Conservation (phyloP, 2,888 invertebrate genomes). For the Drosophila ezoana region DNA sequence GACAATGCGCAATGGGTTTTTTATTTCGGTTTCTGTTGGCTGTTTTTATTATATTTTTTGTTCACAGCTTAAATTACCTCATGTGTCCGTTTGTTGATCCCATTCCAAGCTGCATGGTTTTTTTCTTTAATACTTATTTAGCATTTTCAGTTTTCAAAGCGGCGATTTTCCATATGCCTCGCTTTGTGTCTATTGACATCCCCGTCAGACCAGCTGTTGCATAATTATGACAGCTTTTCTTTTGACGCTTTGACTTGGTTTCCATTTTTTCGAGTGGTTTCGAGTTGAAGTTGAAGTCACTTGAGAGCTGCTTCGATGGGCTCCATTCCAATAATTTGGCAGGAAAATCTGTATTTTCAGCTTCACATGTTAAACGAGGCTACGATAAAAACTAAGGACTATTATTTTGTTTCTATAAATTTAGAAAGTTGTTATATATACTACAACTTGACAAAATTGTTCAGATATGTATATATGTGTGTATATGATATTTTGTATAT, state of each 20-base stretch:
- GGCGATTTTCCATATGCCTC: constrained; percentile 32
- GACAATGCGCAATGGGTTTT: constrained; percentile 51
- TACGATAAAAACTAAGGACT: background rate
- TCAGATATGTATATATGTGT: too few relatives aligned
- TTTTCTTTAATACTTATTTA: constrained; percentile 43
- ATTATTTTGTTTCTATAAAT: too few relatives aligned
- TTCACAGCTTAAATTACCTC: constrained; percentile 58
- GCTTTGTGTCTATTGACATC: constrained; percentile 34
- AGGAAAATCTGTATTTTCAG: constrained; percentile 10
- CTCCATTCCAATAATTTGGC: constrained; percentile 12
- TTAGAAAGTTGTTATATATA: too few relatives aligned
- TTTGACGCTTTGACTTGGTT: constrained; percentile 44
- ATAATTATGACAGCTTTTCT: constrained; percentile 66
- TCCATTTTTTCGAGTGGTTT: constrained; percentile 34
- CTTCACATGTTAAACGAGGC: background rate
- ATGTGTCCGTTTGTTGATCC: constrained; percentile 62
- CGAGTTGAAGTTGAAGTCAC: constrained; percentile 2
- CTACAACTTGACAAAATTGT: too few relatives aligned
- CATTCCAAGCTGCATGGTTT: constrained; percentile 46
- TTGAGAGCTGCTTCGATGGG: constrained; percentile 18
- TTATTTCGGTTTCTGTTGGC: constrained; percentile 21
- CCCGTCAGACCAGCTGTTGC: constrained; percentile 66
- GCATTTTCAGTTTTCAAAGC: constrained; percentile 42
- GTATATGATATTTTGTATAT: too few relatives aligned
- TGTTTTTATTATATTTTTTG: constrained; percentile 28